Evolutionary conservation across 2,888 invertebrate genomes (phyloP).

Genomic region (Lasioglossum oenotherae): DNA sequence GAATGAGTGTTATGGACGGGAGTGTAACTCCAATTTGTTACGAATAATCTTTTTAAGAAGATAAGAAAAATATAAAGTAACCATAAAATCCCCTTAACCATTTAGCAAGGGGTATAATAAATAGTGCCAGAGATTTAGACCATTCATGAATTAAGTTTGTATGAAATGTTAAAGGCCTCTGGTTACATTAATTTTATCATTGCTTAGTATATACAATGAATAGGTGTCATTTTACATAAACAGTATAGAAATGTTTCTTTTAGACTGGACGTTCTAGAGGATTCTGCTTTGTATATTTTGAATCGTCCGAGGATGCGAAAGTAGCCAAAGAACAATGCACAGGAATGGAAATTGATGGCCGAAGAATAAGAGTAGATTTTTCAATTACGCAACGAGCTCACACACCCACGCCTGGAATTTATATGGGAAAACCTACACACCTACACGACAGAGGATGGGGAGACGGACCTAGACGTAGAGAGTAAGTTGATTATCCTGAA

Average conservation of each 20-base stretch:
- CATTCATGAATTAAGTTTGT: constrained; percentile 74
- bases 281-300: constrained; percentile 98
- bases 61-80: not conserved
- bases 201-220: not conserved
- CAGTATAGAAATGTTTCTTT: constrained; percentile 67
- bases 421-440: constrained; percentile 96
- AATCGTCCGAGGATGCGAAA: constrained; percentile 94
- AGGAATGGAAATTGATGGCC: constrained; percentile 97
- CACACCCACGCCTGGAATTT: constrained; percentile 98
- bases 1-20: no score
- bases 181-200: constrained; percentile 65
- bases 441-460: constrained; percentile 74
- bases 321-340: constrained; percentile 97
- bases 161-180: constrained; percentile 82
- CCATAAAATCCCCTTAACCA: constrained; percentile 12
- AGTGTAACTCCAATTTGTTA: not conserved
- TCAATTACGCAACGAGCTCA: constrained; percentile 98
- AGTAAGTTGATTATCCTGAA: constrained; percentile 85
- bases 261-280: constrained; percentile 97
- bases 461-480: constrained; percentile 84
- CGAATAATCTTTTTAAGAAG: not conserved
- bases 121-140: constrained; percentile 81
- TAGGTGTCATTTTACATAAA: not conserved
- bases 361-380: constrained; percentile 97
- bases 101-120: constrained; percentile 69